Evolutionary conservation across 1,140 invertebrate species (phyloP), one percentile per base, ranked within the genome.

Genomic region (Capitella teleta): DNA sequence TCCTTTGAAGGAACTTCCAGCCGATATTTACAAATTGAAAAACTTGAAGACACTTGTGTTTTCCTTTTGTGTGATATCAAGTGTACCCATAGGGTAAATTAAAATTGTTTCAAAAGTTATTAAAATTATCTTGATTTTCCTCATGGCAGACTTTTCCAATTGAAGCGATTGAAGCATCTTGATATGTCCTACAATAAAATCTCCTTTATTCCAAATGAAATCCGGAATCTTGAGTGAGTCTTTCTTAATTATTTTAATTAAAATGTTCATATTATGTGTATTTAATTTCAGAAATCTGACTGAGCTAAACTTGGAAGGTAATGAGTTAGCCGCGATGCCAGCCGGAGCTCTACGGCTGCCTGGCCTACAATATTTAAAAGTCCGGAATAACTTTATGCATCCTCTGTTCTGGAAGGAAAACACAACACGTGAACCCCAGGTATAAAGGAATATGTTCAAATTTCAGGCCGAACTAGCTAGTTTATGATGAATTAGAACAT

Each of bases 301-400:
- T 23, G 59, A 61, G 38, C 47, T 72, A 34, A 63, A 66, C 38
- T 14, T 70, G 37, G 70, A 72, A 42, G 70, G 70, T 5, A 72
- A 72, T 53, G 62, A 71, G 57, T 28, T 72, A 8, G 53, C 62
- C 28, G 64, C 63, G 3, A 51, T 72, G 49, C 66, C 68, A 6
- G 58, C 56, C 54, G 57, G 60, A 28, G 57, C 56, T n/a, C 36
- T 70, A 16, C 42, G 51, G 34, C 56, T 72, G 16, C 51, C 60
- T 16, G 46, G 40, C n/a, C 57, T 70, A 34, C 48, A 57, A 32
- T 53, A 57, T 41, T 45, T 72, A 0, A 62, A 61, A 52, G 60
- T 70, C 26, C 55, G 61, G 47, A 72, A 72, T 53, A 72, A 70
- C 49, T 68, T 66, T 47, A 66, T 72, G 64, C 67, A 70, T 53